These are phyloP conservation scores for Tragelaphus eurycerus DNA, from an alignment of 2,797 vertebrate genomes.

Conservation along the genomic window DNA sequence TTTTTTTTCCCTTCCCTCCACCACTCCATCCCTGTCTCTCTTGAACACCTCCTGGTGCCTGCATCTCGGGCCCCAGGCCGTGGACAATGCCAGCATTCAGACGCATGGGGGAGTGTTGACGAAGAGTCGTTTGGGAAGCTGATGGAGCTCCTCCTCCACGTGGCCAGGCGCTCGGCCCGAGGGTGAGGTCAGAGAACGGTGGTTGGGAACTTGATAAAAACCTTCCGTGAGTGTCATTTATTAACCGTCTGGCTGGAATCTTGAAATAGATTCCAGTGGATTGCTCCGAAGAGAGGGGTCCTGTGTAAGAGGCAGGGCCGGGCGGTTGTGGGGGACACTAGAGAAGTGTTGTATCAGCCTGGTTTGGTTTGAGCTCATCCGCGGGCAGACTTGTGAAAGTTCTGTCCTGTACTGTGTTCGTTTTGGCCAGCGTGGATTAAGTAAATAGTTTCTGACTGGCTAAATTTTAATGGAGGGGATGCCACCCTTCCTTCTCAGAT, in stretches of 20 bases:
- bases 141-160: rapidly evolving
- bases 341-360: background rate
- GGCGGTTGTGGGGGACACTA: background rate
- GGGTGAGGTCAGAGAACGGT: background rate
- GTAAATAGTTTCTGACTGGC: background rate
- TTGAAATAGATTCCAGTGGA: background rate
- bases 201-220: background rate
- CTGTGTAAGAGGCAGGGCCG: background rate
- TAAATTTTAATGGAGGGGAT: rapidly evolving
- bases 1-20: too few species aligned
- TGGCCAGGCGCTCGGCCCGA: rapidly evolving
- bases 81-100: background rate
- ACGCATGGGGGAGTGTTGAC: background rate
- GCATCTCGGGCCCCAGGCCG: rapidly evolving
- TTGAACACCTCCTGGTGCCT: background rate
- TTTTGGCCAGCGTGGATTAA: too few species aligned
- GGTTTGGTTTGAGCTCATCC: background rate
- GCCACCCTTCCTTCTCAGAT: background rate
- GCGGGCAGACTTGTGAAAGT: rapidly evolving
- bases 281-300: background rate
- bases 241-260: constrained; percentile 47
- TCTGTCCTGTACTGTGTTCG: rapidly evolving
- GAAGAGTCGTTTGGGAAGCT: background rate
- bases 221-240: constrained; percentile 9
- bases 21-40: background rate